These are phyloP conservation scores for Enteromius fasciolatus DNA, from an alignment of 2,797 vertebrate genomes.

Conservation along the genomic window DNA sequence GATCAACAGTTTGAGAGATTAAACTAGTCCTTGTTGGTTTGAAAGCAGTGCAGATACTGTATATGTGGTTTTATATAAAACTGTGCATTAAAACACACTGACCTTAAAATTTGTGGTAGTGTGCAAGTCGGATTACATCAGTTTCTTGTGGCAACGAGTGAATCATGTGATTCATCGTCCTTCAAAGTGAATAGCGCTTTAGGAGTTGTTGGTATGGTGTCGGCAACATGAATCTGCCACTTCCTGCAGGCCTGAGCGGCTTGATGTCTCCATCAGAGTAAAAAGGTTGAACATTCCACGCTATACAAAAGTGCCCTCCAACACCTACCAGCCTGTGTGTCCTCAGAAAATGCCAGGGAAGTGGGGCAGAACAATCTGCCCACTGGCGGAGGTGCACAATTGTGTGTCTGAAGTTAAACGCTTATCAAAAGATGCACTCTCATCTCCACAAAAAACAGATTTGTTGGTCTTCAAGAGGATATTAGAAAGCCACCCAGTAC, in stretches of 20 bases:
- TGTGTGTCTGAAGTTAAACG: conserved; percentile 38
- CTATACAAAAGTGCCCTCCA: conserved; percentile 41
- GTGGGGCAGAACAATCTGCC: conserved; percentile 54
- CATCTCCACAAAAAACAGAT: conserved; percentile 42
- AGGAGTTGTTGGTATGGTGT: conserved; percentile 23
- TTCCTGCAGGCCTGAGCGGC: neutral
- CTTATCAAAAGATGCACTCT: conserved; percentile 16
- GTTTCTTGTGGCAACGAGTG: conserved; percentile 9
- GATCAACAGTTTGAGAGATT: neutral
- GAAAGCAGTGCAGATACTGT: conserved; percentile 13
- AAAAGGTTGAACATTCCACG: conserved; percentile 50
- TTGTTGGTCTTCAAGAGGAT: conserved; percentile 8
- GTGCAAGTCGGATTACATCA: conserved; percentile 9
- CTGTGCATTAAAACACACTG: conserved; percentile 14
- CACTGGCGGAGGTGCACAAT: conserved; percentile 14
- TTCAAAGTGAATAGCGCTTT: conserved; percentile 25
- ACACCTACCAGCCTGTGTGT: conserved; percentile 53
- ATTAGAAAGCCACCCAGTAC: neutral
- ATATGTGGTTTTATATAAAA: conserved; percentile 15
- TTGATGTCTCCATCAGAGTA: conserved; percentile 36
- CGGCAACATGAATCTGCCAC: conserved; percentile 30
- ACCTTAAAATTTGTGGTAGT: conserved; percentile 17
- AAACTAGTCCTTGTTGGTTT: conserved; percentile 2
- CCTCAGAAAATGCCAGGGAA: conserved; percentile 60
- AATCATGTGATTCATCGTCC: conserved; percentile 38